Conservation (phyloP, 2,888 invertebrate species). For the Eustalomyia histrio region DNA sequence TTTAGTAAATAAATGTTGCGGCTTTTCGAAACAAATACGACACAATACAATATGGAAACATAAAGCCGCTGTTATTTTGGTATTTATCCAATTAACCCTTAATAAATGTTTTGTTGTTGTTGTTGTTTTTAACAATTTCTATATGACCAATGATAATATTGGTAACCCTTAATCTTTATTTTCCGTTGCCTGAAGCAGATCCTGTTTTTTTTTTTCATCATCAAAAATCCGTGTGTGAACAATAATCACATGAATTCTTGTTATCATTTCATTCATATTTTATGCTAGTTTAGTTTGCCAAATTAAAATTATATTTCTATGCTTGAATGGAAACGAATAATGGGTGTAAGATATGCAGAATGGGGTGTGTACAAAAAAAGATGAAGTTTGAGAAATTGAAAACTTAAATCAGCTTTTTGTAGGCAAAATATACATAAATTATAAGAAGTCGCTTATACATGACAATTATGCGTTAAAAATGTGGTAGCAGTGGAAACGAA, state of each 20-base stretch:
- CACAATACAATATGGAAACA: constrained; percentile 33
- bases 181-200: constrained; percentile 58
- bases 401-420: too few species aligned
- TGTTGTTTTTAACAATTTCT: neutral
- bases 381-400: neutral
- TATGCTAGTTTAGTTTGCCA: constrained; percentile 39
- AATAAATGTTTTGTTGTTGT: constrained; percentile 38
- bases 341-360: neutral
- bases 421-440: too few species aligned
- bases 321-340: constrained; percentile 63
- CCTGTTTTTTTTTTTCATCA: constrained; percentile 23
- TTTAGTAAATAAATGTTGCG: constrained; percentile 64
- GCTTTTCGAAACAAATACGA: constrained; percentile 61
- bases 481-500: too few species aligned
- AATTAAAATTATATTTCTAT: constrained; percentile 59
- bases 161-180: constrained; percentile 64
- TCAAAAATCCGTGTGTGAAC: constrained; percentile 53
- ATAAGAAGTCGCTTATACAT: too few species aligned
- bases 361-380: neutral
- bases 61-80: constrained; percentile 45
- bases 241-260: constrained; percentile 9
- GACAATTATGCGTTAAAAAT: too few species aligned
- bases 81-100: constrained; percentile 63
- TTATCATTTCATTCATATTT: constrained; percentile 64
- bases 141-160: constrained; percentile 50